Conservation (phyloP, 1,140 invertebrate species). For the Pseudoatta argentina region DNA sequence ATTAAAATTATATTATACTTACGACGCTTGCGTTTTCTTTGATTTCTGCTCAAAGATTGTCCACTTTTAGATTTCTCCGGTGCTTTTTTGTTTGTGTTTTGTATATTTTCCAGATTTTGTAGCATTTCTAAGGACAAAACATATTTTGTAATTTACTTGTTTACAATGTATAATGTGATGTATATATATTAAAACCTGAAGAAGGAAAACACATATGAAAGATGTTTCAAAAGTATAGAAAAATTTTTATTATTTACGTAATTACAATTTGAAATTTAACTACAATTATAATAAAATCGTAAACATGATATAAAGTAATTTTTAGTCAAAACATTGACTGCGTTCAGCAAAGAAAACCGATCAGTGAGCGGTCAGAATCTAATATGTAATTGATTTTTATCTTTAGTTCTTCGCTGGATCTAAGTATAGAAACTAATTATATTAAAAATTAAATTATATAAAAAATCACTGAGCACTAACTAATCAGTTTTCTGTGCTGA, state of each 20-base stretch:
- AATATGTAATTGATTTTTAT: no score
- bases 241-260: not conserved
- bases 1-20: conserved; percentile 33
- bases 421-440: no score
- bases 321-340: not conserved
- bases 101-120: conserved; percentile 48
- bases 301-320: not conserved
- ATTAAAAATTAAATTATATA: no score
- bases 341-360: no score
- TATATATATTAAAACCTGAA: not conserved
- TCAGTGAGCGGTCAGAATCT: no score
- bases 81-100: not conserved
- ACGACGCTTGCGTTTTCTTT: conserved; percentile 36
- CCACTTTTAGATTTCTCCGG: conserved; percentile 7
- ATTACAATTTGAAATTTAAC: not conserved
- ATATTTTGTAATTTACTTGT: conserved; percentile 12
- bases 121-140: conserved; percentile 2
- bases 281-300: not conserved
- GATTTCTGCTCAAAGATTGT: not conserved
- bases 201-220: not conserved
- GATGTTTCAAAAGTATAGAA: not conserved
- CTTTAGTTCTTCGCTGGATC: no score
- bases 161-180: not conserved
- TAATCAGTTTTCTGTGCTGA: no score
- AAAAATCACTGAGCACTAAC: no score